Evolutionary conservation across 2,113 vertebrate genomes (phyloP), one percentile per base, ranked within the genome.

Genomic region (Zapus hudsonius): DNA sequence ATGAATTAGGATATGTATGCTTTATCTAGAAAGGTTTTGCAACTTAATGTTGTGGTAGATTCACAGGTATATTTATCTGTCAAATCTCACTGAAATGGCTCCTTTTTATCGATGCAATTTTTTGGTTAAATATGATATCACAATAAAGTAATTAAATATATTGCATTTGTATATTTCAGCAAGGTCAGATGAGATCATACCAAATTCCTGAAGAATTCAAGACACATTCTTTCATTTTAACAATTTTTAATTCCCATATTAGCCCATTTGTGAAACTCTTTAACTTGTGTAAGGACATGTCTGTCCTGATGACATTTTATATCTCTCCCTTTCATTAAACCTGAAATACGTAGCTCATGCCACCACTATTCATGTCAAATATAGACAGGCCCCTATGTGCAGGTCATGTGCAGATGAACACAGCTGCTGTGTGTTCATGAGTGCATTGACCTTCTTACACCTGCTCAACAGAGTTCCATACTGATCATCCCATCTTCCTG

Each of bases 251-350:
- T 12, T 57, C 55, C 55, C 17, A 57, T 12, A 61, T 78, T 55
- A 72, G 29, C 38, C 36, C 3, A 67, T 78, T 89, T 55, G 38
- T 82, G 27, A 72, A 9, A 38, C 61, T 72, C 7, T n/a, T 86
- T 55, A 64, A 67, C 7, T 3, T 25, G 7, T 33, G 31, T 75
- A 38, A 82, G 84, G 29, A 22, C 13, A 73, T 44, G 75, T 40
- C 7, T 12, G 12, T 12, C 1, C 29, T 70, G 5, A 75, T 36
- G 52, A 73, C 38, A 70, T 64, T 73, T 72, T 17, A 72, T 67
- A 47, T 13, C 10, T 89, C 57, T 79, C 25, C 22, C 82, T 89
- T 86, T 82, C 36, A 69, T 40, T 17, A 95, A 91, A 85, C 13
- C 70, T 93, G 69, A 85, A 95, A 93, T 66, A n/a, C 47, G 12